These are phyloP conservation scores for Pachymerium ferrugineum DNA, from an alignment of 2,888 invertebrate genomes.

Conservation along the genomic window DNA sequence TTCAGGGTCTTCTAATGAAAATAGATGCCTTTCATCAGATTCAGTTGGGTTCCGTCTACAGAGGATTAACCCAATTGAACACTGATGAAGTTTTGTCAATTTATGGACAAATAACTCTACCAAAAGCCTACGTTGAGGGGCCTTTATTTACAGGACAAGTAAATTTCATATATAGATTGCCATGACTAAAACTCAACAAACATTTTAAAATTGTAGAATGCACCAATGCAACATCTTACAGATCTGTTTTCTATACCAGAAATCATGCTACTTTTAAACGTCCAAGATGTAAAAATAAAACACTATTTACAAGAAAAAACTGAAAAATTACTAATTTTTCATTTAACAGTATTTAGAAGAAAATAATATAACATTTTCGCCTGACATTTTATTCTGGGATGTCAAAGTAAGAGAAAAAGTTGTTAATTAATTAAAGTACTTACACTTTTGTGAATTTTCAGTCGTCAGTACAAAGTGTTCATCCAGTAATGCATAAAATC, in stretches of 20 bases:
- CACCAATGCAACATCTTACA: slow-evolving; percentile 85
- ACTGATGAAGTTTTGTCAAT: slow-evolving; percentile 76
- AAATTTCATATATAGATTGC: not conserved
- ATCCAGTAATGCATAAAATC: slow-evolving; percentile 81
- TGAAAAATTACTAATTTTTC: slow-evolving; percentile 25
- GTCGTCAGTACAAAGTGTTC: slow-evolving; percentile 82
- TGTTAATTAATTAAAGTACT: not conserved
- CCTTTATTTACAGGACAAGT: slow-evolving; percentile 35
- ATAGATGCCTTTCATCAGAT: slow-evolving; percentile 95
- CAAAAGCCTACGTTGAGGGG: slow-evolving; percentile 78
- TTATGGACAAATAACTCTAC: slow-evolving; percentile 80
- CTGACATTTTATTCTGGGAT: slow-evolving; percentile 91
- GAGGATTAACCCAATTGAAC: slow-evolving; percentile 69
- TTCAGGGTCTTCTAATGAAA: slow-evolving; percentile 75
- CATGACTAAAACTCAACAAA: not conserved
- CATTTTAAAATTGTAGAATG: slow-evolving; percentile 34
- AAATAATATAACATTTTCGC: slow-evolving; percentile 86
- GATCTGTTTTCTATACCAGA: slow-evolving; percentile 96
- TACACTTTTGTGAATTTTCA: slow-evolving; percentile 48
- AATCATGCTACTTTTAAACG: slow-evolving; percentile 87
- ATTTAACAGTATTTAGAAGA: slow-evolving; percentile 65
- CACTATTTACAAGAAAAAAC: not conserved
- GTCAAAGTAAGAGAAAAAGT: slow-evolving; percentile 63
- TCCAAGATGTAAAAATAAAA: slow-evolving; percentile 60
- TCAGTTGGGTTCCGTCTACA: slow-evolving; percentile 87